Base-by-base conservation (phyloP, 2,888 invertebrate species). In the Brachyopa scutellaris region DNA sequence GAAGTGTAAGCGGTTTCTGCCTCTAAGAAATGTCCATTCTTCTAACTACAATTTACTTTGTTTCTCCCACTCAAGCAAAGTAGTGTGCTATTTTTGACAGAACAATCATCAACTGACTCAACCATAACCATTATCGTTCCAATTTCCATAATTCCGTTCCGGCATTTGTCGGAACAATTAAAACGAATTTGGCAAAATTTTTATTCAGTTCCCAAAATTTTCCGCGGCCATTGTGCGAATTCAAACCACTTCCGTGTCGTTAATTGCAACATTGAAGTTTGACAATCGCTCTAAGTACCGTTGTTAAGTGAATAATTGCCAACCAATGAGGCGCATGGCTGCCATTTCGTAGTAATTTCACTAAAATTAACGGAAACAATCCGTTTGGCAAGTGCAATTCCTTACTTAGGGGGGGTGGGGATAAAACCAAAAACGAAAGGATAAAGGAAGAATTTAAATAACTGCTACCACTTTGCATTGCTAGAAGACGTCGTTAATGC, bases 231-330 rank as follows among this genome's bases (percentile, higher is more conserved):
- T 66, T 61, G 21, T 47, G 7, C 29, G 17, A 17, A 15, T 55
- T 47, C 26, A n/a, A n/a, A n/a, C n/a, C n/a, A n/a, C n/a, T n/a
- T n/a, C 13, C 26, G 45, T 31, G 53, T 21, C 45, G 13, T 11
- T 72, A 66, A 51, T 51, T 61, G 47, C 53, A 67, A 45, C 66
- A 67, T 55, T 73, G 40, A 73, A 61, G 61, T 67, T 61, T 73
- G 51, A 53, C 66, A 73, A 61, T 53, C 31, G 49, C 53, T 38
- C 21, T 31, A 38, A 53, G 31, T 47, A 67, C 13, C 15, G 64
- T 57, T 78, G 61, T 67, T 53, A 79, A 67, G 40, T 73, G 67
- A 79, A 49, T 79, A 73, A 79, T 73, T 45, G 26, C n/a, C 53
- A 23, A 8, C 61, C 53, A 73, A 73, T 61, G 59, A 47, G 59